Evolutionary conservation across 2,888 invertebrate species (phyloP), one percentile per base, ranked within the genome.

Genomic region (Megamerina dolium): DNA sequence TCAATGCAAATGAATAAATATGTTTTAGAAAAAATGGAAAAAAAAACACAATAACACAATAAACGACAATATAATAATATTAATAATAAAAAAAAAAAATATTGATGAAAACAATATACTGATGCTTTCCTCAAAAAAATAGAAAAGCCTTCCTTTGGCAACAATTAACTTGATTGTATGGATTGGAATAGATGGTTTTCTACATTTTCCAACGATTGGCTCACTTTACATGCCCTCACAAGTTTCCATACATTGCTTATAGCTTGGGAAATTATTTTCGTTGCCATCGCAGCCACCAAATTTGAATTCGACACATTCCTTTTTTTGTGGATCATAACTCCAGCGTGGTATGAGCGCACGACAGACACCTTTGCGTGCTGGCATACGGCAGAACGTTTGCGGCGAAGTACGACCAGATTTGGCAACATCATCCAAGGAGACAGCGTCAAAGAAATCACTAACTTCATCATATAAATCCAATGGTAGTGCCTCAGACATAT

Each of bases 261-360:
- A 66, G 45, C 72, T 70, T 43, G 66, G 51, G 58, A 77, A 78
- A 51, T 77, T 78, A 56, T 78, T 78, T 44, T 69, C 72, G 52
- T 77, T 77, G 48, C 77, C 77, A 56, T 73, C 74, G 53, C 78
- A 78, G 41, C 78, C 78, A 4, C 78, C 78, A 49, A 74, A 78
- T 50, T 73, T 74, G 58, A 78, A 78, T 52, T 74, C 72, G 5
- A 67, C 56, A 46, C 78, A 78, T 41, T 71, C 68, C 45, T 70
- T 71, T 30, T 64, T 61, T 37, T 60, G 57, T 2, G 73, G 67
- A 59, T 77, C 74, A 58, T 77, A 78, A 42, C 73, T 68, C 66
- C 66, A 72, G 39, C 73, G 61, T 1, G 70, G 69, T 34, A 72
- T 70, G 3, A 72, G 45, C 0, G 72, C 72, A 1, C 73, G 64